These are phyloP conservation scores for Paradisaea rubra DNA, from an alignment of 2,113 vertebrate genomes.

Conservation along the genomic window DNA sequence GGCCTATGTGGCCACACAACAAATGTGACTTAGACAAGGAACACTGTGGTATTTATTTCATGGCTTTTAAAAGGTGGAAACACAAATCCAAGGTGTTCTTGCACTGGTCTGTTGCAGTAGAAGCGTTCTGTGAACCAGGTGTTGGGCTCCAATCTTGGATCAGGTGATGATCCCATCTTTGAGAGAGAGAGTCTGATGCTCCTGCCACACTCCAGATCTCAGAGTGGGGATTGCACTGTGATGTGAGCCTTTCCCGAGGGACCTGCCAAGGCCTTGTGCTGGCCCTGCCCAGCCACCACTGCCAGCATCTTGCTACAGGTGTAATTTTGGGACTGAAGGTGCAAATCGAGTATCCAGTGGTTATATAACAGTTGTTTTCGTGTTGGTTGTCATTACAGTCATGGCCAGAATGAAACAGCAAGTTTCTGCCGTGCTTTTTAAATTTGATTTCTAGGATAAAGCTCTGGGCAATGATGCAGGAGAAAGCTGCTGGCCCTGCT, in stretches of 20 bases:
- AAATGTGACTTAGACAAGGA: neutral
- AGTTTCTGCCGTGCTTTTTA: neutral
- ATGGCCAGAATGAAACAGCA: neutral
- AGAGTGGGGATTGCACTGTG: neutral
- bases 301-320: neutral
- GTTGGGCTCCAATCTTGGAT: fast-evolving
- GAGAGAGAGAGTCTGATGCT: neutral
- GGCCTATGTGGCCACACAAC: neutral
- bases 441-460: neutral
- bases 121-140: neutral
- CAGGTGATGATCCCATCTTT: neutral
- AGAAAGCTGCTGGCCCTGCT: neutral
- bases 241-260: fast-evolving
- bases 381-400: neutral
- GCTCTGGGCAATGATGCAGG: neutral
- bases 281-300: neutral
- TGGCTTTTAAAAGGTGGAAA: neutral
- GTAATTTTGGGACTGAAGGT: neutral
- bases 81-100: neutral
- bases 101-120: neutral
- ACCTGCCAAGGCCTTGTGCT: neutral
- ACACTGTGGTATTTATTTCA: neutral
- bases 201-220: neutral
- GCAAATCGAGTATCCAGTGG: neutral
- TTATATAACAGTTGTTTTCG: neutral